These are phyloP conservation scores for Chionis minor DNA, from an alignment of 2,113 vertebrate genomes.

Conservation along the genomic window DNA sequence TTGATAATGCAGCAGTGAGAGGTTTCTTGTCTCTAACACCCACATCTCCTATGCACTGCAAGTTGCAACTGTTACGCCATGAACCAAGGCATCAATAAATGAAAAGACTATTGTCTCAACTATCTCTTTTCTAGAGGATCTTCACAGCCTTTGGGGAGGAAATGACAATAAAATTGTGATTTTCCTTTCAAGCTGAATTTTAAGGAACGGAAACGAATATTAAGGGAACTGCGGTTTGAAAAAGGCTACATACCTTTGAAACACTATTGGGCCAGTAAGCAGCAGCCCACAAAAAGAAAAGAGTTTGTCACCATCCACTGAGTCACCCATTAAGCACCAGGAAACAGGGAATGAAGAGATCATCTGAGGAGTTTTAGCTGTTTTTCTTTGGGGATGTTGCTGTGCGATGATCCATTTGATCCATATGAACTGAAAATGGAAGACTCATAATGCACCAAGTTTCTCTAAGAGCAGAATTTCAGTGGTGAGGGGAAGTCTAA, in stretches of 20 bases:
- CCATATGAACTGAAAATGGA: not conserved
- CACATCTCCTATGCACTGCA: fast-evolving
- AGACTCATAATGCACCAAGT: not conserved
- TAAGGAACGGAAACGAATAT: not conserved
- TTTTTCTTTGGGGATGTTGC: not conserved
- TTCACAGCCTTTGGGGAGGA: not conserved
- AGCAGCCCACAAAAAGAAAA: not conserved
- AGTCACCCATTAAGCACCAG: not conserved
- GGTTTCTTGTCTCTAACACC: not conserved
- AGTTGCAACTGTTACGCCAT: not conserved
- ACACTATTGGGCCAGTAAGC: not conserved
- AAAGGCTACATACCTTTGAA: not conserved
- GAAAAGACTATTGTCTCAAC: not conserved
- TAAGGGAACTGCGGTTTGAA: not conserved
- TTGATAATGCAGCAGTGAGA: not conserved
- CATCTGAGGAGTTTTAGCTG: not conserved
- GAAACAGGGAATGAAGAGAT: not conserved
- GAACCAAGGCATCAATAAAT: not conserved
- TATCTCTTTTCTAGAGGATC: not conserved
- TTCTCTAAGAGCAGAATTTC: not conserved
- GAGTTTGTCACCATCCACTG: not conserved
- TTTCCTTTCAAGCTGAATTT: not conserved
- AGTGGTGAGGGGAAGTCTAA: not conserved
- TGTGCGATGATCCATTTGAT: not conserved
- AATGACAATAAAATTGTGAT: not conserved